Percentiles rank a stretch among this genome's conserved stretches.
Evolutionary conservation across 2,797 vertebrate genomes (phyloP).

Genomic region (Aldrovandia affinis): DNA sequence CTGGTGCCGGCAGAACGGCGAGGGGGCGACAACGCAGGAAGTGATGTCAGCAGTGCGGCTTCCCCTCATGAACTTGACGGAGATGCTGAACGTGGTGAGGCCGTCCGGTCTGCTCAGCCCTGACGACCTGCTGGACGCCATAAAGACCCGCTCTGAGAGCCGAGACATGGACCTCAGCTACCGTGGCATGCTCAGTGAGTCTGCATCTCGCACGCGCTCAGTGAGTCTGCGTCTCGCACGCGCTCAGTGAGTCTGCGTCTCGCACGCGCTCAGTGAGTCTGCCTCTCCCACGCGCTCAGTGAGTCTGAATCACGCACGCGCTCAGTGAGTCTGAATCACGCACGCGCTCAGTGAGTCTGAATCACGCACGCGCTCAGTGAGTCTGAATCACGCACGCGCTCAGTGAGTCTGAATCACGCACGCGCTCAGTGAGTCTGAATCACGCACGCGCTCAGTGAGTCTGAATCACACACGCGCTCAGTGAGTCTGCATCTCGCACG

Average conservation of each 20-base stretch:
- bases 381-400: too few species aligned
- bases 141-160: constrained; percentile 95
- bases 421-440: too few species aligned
- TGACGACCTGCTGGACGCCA: constrained; percentile 93
- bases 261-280: not conserved
- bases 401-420: too few species aligned
- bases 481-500: too few species aligned
- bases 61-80: constrained; percentile 94
- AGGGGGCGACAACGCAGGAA: constrained; percentile 75
- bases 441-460: too few species aligned
- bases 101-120: constrained; percentile 90
- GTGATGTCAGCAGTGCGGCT: constrained; percentile 95
- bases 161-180: constrained; percentile 99
- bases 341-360: too few species aligned
- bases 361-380: too few species aligned
- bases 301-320: constrained; percentile 31
- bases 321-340: too few species aligned
- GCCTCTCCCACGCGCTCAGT: constrained; percentile 57
- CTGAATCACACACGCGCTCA: too few species aligned
- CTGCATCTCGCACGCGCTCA: not conserved
- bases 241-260: not conserved
- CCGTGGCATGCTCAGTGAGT: constrained; percentile 85
- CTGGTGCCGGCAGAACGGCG: constrained; percentile 90
- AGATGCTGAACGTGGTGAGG: constrained; percentile 93
- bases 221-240: not conserved